Evolutionary conservation across 2,113 vertebrate species (phyloP), one percentile per base, ranked within the genome.

Genomic region (Helogale parvula): DNA sequence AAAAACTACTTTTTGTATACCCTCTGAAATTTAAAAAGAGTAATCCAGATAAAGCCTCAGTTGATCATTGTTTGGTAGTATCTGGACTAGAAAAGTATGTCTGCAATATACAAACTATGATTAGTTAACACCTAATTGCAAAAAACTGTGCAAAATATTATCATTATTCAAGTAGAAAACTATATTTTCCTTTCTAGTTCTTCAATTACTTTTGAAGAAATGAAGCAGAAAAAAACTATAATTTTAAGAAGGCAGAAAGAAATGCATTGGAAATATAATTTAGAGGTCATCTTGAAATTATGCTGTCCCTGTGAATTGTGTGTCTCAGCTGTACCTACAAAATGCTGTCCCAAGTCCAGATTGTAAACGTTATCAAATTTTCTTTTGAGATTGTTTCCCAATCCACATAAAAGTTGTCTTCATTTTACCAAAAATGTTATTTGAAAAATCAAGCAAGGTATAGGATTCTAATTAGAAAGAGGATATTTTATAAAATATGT

Each of bases 171-270:
- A 29, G 8, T 15, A 87, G 12, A 81, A 33, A 66, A 82, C 25
- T 54, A 2, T 7, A 79, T 38, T 93, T 77, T 69, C 7, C 33
- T 86, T 91, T 77, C 35, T 77, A 72, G 6, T 92, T 77, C 31
- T 88, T 8, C 2, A 68, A 25, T 77, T 50, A 29, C 7, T 13
- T 92, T 92, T 83, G 4, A 79, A 89, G n/a, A 83, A 96, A 60
- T 79, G 7, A 93, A 81, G 2, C 5, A 66, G 52, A 21, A 66
- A 94, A 76, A 88, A 45, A 2, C 19, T 85, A 23, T 9, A 63
- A 69, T 69, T 84, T 96, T 92, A 96, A 92, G 27, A 87, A 80
- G 47, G 50, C 50, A 86, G 35, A 45, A 76, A 88, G 83, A 85
- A 80, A 35, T 33, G 3, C 3, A 88, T n/a, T 86, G 72, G 45